Conservation (phyloP, 2,888 invertebrate species). For the Yponomeuta plumbellus region DNA sequence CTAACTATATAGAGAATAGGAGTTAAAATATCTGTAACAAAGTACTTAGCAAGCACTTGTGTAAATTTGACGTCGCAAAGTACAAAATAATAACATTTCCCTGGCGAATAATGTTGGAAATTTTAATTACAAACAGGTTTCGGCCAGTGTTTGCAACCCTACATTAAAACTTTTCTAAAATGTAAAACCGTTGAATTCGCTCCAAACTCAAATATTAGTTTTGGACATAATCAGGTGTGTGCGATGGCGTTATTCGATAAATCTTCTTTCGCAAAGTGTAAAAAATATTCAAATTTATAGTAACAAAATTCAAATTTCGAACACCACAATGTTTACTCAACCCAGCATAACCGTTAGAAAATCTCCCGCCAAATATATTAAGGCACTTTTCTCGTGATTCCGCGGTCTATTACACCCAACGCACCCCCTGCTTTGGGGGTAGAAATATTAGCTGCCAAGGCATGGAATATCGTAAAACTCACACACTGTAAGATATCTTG, state of each 20-base stretch:
- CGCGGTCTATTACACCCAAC: constrained; percentile 48
- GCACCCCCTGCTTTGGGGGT: constrained; percentile 36
- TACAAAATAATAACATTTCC: neutral
- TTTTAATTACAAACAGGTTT: constrained; percentile 3
- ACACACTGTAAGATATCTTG: constrained; percentile 54
- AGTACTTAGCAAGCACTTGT: neutral
- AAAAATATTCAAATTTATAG: no score
- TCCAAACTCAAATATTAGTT: neutral
- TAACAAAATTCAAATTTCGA: neutral
- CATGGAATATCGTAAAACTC: constrained; percentile 57
- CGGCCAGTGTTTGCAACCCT: constrained; percentile 1
- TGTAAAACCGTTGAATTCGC: constrained; percentile 18
- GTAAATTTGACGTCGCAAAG: neutral
- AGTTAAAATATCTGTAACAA: no score
- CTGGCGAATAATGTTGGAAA: neutral
- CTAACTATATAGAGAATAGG: no score
- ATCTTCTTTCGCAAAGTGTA: no score
- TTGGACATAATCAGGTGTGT: neutral
- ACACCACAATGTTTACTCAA: neutral
- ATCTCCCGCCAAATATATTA: constrained; percentile 21
- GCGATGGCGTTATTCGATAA: neutral
- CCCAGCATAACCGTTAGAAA: constrained; percentile 14
- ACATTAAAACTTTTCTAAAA: constrained; percentile 12
- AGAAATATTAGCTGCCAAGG: constrained; percentile 64
- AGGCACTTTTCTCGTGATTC: constrained; percentile 52